Base-by-base conservation (phyloP, 2,113 vertebrate species). In the Hippocampus barbouri region DNA sequence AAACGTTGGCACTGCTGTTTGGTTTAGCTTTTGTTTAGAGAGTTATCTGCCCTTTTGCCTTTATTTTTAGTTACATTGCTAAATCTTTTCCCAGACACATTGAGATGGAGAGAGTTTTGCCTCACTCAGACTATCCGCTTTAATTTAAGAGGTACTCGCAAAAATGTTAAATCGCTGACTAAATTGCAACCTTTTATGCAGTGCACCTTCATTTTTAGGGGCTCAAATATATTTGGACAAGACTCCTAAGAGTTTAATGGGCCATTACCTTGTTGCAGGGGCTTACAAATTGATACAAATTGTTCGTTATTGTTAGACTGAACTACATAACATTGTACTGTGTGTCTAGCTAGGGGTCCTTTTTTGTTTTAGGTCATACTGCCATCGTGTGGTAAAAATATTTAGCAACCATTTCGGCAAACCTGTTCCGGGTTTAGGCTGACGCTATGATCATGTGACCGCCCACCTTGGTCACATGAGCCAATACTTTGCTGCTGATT, bases 381-480 rank as follows among this genome's bases (percentile, higher is more conserved):
- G 59, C 27, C 59, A 61, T 8, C 59, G 27, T 34, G 59, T 34
- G 59, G 59, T 61, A 15, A 34, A 61, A 61, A 9, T 18, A 61
- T 60, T 30, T 18, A 60, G 57, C 25, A 60, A 7, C 25, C 5
- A 16, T 49, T 49, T 9, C 25, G 25, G 25, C 25, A 45, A 45
- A 45, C 23, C 10, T 5, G 16, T 66, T 66, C 64, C 64, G 64
- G 64, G 23, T 66, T 66, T 66, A 47, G 6, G 10, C 2, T 66
- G 2, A 27, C 41, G n/a, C 14, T n/a, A 3, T 1, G 1, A 65
- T 84, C 86, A 86, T 5, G 78, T 85, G 84, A 77, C 71, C 68
- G 0, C 16, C 47, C 62, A 7, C 4, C 8, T 38, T 25, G 30
- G 51, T 85, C 87, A 87, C 30, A 41, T 85, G 82, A 76, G 21